A percentile compares a stretch with the other conserved stretches of the same genome.
phyloP scores from a whole-genome alignment of 1,140 invertebrate species.

The Luehdorfia chinensis region DNA sequence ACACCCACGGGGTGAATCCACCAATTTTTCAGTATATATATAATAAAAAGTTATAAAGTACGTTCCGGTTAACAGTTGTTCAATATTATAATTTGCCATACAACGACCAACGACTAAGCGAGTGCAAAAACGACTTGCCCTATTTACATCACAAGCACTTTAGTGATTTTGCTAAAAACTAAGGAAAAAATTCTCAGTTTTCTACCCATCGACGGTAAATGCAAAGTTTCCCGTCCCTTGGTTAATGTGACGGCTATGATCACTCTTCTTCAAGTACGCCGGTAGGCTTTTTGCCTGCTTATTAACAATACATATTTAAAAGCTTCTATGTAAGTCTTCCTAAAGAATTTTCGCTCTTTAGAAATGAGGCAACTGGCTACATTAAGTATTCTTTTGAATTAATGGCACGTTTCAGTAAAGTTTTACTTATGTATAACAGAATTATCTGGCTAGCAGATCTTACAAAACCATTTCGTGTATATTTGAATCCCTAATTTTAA shows the following conservation, averaged over 20 bases:
- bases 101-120: too few relatives aligned
- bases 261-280: conserved; percentile 13
- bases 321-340: conserved; percentile 14
- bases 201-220: neutral
- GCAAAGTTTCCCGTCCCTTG: conserved; percentile 5
- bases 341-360: conserved; percentile 12
- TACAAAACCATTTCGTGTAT: too few relatives aligned
- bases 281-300: conserved; percentile 16
- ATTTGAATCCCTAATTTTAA: neutral
- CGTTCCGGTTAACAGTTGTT: too few relatives aligned
- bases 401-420: conserved; percentile 1
- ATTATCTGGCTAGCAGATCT: neutral
- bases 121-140: too few relatives aligned
- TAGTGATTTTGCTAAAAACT: too few relatives aligned
- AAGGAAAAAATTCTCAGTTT: neutral
- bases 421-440: neutral
- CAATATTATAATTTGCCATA: too few relatives aligned
- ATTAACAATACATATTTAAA: conserved; percentile 18
- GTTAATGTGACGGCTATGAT: conserved; percentile 6
- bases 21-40: too few relatives aligned
- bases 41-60: too few relatives aligned
- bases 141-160: too few relatives aligned
- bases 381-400: conserved; percentile 17
- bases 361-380: conserved; percentile 13
- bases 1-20: too few relatives aligned